A percentile compares a stretch with the other conserved stretches of the same genome.
phyloP scores from a whole-genome alignment of 2,113 vertebrate genomes.

The Triplophysa siluroides region DNA sequence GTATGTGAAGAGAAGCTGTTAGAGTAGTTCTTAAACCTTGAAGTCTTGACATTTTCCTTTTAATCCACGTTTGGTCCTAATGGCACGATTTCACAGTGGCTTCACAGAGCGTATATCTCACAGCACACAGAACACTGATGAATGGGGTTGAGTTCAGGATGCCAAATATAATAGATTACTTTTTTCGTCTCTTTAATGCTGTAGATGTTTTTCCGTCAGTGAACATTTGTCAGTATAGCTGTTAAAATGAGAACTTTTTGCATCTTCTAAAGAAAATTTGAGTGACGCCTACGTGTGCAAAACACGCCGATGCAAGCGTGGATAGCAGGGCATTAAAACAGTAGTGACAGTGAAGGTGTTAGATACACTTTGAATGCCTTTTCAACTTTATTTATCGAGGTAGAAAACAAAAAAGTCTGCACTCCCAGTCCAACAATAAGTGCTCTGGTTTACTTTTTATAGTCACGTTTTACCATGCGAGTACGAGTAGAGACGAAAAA shows the following conservation, averaged over 20 bases:
- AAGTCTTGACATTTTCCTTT: not conserved
- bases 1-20: not conserved
- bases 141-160: not conserved
- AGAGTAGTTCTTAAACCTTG: constrained; percentile 6
- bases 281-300: too few relatives aligned
- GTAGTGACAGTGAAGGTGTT: too few relatives aligned
- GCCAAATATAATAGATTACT: not conserved
- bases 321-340: too few relatives aligned
- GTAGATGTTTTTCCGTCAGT: not conserved
- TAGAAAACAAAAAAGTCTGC: too few relatives aligned
- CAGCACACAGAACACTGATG: not conserved
- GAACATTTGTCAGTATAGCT: not conserved
- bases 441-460: not conserved
- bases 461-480: not conserved
- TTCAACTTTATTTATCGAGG: too few relatives aligned
- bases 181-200: not conserved
- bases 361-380: too few relatives aligned
- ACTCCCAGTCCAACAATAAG: not conserved
- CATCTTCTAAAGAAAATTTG: not conserved
- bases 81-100: not conserved
- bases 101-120: not conserved
- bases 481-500: not conserved
- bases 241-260: not conserved
- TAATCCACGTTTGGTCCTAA: not conserved
- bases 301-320: too few relatives aligned